Conservation (phyloP, 2,888 invertebrate species). For the Netelia melanura region DNA sequence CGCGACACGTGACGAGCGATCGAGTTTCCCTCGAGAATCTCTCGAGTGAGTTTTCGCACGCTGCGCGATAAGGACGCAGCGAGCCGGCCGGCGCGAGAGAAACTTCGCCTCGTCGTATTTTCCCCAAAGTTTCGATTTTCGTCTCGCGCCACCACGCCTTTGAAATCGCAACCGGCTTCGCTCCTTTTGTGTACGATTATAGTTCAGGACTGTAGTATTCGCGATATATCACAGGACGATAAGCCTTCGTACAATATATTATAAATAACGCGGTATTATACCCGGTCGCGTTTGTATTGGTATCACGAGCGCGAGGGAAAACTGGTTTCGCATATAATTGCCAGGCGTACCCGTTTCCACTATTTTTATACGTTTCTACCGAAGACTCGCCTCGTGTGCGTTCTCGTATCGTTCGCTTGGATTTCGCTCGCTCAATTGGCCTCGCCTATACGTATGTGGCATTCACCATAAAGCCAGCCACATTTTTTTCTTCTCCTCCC, state of each 20-base stretch:
- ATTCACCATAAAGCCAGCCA: background rate
- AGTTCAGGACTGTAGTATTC: background rate
- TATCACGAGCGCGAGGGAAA: conserved; percentile 52
- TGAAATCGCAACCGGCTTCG: background rate
- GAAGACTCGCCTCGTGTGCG: background rate
- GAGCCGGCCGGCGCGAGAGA: background rate
- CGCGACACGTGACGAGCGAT: background rate
- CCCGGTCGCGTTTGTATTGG: conserved; percentile 7
- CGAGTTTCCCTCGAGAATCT: background rate
- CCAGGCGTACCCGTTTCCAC: conserved; percentile 55
- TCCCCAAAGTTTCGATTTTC: background rate
- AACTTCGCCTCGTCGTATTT: background rate
- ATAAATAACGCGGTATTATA: background rate
- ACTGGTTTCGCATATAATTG: conserved; percentile 63
- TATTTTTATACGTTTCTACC: conserved; percentile 52
- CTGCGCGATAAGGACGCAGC: background rate
- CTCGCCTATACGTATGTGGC: conserved; percentile 22
- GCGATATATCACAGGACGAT: background rate
- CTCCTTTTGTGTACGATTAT: background rate
- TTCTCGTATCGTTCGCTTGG: conserved; percentile 10
- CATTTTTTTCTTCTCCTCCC: background rate
- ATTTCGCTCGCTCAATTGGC: conserved; percentile 35
- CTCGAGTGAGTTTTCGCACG: background rate
- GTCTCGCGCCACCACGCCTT: background rate
- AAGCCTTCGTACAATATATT: background rate